phyloP scores from a whole-genome alignment of 2,797 vertebrate genomes.

The Amblyraja radiata region DNA sequence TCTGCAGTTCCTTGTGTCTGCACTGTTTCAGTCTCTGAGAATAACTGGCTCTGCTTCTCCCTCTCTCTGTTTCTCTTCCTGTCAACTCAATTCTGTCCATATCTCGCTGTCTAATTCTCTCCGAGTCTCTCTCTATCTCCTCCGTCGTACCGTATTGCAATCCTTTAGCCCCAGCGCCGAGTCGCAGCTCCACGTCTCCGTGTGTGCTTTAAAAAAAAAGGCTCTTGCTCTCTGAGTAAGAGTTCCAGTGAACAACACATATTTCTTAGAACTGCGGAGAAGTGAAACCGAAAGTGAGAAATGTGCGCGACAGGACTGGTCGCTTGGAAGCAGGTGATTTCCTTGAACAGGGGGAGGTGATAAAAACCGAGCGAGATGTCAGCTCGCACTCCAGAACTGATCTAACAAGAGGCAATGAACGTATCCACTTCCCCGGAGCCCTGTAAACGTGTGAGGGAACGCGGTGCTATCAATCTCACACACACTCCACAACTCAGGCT shows the following conservation, averaged over 20 bases:
- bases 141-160: not conserved
- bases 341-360: conserved; percentile 16
- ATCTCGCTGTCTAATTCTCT: not conserved
- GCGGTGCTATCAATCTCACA: not conserved
- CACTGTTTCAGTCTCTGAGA: too few relatives aligned
- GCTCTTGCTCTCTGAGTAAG: not conserved
- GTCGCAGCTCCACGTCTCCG: not conserved
- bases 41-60: too few relatives aligned
- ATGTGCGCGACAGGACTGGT: not conserved
- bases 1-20: too few relatives aligned
- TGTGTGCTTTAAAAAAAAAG: not conserved
- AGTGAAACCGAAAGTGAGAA: conserved; percentile 28
- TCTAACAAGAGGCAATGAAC: not conserved
- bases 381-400: not conserved
- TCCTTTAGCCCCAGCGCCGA: not conserved
- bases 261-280: conserved; percentile 7
- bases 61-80: not conserved
- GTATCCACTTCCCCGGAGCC: not conserved
- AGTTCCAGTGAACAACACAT: conserved; percentile 6
- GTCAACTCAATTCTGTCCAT: not conserved
- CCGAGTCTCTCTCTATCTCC: not conserved
- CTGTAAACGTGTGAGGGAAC: not conserved
- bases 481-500: not conserved
- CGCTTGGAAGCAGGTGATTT: not conserved
- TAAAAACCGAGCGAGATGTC: not conserved